Base-by-base conservation (phyloP, 2,113 vertebrate genomes). In the Trogon surrucura region DNA sequence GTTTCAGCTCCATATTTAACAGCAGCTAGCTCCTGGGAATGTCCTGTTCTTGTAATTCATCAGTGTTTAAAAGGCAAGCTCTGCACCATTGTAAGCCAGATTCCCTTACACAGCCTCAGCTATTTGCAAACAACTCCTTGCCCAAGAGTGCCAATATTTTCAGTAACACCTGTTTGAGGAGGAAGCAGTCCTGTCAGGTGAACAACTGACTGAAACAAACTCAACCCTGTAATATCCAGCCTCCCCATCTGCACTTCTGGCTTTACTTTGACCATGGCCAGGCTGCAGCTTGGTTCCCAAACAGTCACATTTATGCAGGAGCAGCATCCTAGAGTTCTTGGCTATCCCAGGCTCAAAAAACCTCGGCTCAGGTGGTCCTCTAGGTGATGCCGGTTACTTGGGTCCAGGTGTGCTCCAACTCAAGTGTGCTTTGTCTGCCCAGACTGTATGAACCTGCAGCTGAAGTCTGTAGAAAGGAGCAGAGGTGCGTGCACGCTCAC, bases 361-460 rank as follows among this genome's bases (percentile, higher is more conserved):
- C 34, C 20, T 62, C 47, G 62, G 10, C 13, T 57, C 36, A 36
- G 38, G 51, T 71, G 22, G 14, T 36, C 26, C 72, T 70, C 57
- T 90, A 27, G 26, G 53, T 47, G 70, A 26, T 56, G 34, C 30
- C 56, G 74, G 11, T 27, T 58, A 12, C 19, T 34, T 61, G 25
- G 16, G 5, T 4, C 21, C 30, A 67, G 19, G 5, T 47, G 25
- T 50, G 38, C 38, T 82, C 11, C 0, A 67, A 60, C 79, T 51
- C 47, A 21, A n/a, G 11, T 4, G 6, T 45, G 13, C 29, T 57
- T 38, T 56, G 16, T 21, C 67, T 87, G 44, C 60, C 56, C 23
- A 56, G n/a, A 21, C 14, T 2, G 0, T 5, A 27, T 2, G 14
- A 79, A 16, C 18, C 19, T 12, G 53, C 2, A 2, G 30, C 4